Conservation (phyloP, 53 echinoderm and acorn worm genomes). For the Echinometra lucunter region DNA sequence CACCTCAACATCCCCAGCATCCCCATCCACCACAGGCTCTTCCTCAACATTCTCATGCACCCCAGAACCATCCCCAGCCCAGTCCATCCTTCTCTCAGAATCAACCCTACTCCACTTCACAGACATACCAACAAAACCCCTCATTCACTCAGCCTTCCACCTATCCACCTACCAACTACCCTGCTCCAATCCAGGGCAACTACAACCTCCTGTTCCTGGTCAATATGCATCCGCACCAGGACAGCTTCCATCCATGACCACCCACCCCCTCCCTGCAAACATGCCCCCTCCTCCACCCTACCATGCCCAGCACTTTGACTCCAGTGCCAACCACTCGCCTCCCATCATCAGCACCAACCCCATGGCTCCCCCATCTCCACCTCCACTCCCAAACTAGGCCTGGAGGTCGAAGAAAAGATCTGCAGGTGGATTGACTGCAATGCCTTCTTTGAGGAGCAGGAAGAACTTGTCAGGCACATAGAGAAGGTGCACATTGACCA, state of each 20-base stretch:
- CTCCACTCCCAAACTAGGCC: constrained; percentile 74
- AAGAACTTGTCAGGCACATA: constrained; percentile 96
- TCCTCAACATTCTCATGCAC: constrained; percentile 49
- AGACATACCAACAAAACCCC: constrained; percentile 69
- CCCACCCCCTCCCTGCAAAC: constrained; percentile 71
- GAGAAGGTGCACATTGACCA: constrained; percentile 99
- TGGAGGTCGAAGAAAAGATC: constrained; percentile 79
- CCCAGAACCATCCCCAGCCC: constrained; percentile 69
- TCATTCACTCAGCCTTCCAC: constrained; percentile 66
- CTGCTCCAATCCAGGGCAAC: constrained; percentile 60
- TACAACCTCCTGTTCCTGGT: constrained; percentile 38
- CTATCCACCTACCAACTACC: constrained; percentile 65
- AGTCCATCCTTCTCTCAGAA: constrained; percentile 71
- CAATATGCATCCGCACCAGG: constrained; percentile 49
- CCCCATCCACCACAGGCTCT: constrained; percentile 60
- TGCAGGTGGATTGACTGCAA: constrained; percentile 99
- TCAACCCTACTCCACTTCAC: constrained; percentile 66
- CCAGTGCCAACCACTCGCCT: constrained; percentile 78
- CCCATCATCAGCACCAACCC: constrained; percentile 76
- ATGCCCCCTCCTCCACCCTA: constrained; percentile 99
- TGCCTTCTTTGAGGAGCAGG: constrained; percentile 93
- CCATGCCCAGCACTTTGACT: constrained; percentile 89
- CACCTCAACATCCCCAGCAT: constrained; percentile 25
- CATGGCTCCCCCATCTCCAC: constrained; percentile 77
- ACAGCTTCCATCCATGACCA: constrained; percentile 61